Conservation (phyloP, 2,888 invertebrate genomes). For the Protophormia terraenovae region DNA sequence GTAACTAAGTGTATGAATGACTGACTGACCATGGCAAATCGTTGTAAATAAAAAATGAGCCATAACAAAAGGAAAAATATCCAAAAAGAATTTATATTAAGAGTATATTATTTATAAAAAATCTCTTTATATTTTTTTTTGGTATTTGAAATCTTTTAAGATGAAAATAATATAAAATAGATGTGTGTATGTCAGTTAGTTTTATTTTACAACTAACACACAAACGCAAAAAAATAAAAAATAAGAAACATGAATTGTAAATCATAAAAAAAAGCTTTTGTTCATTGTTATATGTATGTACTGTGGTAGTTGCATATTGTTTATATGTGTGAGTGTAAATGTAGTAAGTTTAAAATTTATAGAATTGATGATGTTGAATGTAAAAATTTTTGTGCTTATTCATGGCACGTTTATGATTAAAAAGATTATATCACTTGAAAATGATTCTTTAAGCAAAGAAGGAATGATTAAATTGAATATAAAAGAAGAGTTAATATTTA, state of each 20-base stretch:
- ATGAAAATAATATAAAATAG: conserved; percentile 40
- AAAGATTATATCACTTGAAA: conserved; percentile 62
- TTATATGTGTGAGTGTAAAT: background rate
- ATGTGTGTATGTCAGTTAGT: conserved; percentile 4
- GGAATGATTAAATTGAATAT: background rate
- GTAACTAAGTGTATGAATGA: conserved; percentile 44
- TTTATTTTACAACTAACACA: conserved; percentile 19
- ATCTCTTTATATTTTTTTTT: conserved; percentile 8
- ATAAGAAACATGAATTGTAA: conserved; percentile 30
- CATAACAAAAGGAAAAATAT: conserved; percentile 60
- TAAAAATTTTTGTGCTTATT: conserved; percentile 55
- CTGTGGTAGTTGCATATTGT: background rate
- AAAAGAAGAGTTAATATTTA: conserved; percentile 5
- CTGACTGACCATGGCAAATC: conserved; percentile 64
- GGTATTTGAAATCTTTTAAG: conserved; percentile 15
- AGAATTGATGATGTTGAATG: conserved; percentile 59
- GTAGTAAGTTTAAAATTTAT: conserved; percentile 34
- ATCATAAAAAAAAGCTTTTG: conserved; percentile 1
- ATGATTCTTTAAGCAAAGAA: conserved; percentile 14
- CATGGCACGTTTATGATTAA: conserved; percentile 67
- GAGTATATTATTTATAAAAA: conserved; percentile 12
- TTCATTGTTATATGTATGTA: background rate
- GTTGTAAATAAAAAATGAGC: conserved; percentile 65
- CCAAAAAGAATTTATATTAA: conserved; percentile 52
- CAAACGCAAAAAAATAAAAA: background rate